Base-by-base conservation (phyloP, 2,888 invertebrate genomes). In the Laothoe populi region DNA sequence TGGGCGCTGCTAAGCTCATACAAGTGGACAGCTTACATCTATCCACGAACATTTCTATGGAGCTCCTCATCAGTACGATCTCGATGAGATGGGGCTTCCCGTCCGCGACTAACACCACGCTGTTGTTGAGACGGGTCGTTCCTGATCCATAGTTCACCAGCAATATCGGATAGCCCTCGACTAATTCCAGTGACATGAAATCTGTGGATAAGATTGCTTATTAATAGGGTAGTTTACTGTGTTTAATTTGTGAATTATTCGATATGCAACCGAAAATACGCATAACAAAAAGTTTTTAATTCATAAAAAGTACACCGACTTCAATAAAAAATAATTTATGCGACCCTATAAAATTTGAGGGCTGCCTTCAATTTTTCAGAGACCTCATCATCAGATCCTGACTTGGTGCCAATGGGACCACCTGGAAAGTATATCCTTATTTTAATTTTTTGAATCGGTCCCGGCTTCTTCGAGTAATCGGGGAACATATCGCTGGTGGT, bases 81-180 rank as follows among this genome's bases (percentile, higher is more conserved):
- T 98, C 97, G 70, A 99, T 95, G 60, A 96, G 94, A 85, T 99
- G 99, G 75, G 96, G 96, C 71, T 96, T 95, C 1, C 98, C 98
- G 75, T 98, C 97, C 57, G 96, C 95, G 26, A 99, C 91, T 73
- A 95, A 95, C 21, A 96, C 95, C 24, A 95, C 94, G 63, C 94
- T 93, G 80, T 96, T 94, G 79, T 95, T 95, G 42, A 96, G 92
- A 68, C 94, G 94, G 0, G 95, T 94, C 0, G 97, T 96, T 0
- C 98, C 98, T 0, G 96, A 95, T 0, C 99, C 99, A 79, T 98
- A 97, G 90, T 98, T 97, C 4, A 99, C 95, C 31, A 96, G 94
- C 8, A 99, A 91, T 0, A 96, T 94, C 0, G 97, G 97, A 80
- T 94, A 96, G n/a, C 99, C 98, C 44, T 96, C 94, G 7, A 95